Conservation (phyloP, 2,888 invertebrate species). For the Anodontia alba region DNA sequence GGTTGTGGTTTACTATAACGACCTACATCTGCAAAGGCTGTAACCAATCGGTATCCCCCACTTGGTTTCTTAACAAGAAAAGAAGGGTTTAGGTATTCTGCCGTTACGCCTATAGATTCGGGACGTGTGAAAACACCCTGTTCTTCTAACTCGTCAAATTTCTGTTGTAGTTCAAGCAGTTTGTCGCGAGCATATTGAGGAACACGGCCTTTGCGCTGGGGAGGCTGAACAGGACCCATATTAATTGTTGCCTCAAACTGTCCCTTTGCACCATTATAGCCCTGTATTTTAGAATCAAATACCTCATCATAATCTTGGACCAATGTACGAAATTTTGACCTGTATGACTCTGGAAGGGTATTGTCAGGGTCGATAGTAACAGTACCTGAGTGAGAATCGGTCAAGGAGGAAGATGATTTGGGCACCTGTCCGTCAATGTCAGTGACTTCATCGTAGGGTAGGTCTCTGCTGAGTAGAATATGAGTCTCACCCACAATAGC, state of each 20-base stretch:
- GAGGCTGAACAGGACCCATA: conserved; percentile 19
- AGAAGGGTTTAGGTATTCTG: too few relatives aligned
- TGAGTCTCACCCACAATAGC: conserved; percentile 22
- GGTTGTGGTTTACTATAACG: too few relatives aligned
- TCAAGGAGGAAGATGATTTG: neutral
- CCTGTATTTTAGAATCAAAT: neutral
- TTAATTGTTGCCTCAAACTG: conserved; percentile 6
- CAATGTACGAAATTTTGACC: neutral
- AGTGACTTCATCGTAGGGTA: neutral
- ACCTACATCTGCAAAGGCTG: too few relatives aligned
- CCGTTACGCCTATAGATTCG: neutral
- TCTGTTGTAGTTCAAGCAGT: conserved; percentile 1
- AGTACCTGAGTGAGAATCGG: conserved; percentile 4
- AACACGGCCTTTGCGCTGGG: conserved; percentile 8
- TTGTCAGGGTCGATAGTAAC: conserved; percentile 27
- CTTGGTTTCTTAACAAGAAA: too few relatives aligned
- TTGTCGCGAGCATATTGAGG: conserved; percentile 23
- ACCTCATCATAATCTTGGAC: conserved; percentile 11
- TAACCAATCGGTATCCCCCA: too few relatives aligned
- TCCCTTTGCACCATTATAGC: conserved; percentile 11
- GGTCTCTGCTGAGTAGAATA: neutral
- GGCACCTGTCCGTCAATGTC: neutral
- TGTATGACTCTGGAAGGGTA: neutral
- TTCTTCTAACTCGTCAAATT: neutral
- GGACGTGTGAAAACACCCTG: neutral